Evolutionary conservation across 2,888 invertebrate species (phyloP).

Genomic region (Nysson spinosus): DNA sequence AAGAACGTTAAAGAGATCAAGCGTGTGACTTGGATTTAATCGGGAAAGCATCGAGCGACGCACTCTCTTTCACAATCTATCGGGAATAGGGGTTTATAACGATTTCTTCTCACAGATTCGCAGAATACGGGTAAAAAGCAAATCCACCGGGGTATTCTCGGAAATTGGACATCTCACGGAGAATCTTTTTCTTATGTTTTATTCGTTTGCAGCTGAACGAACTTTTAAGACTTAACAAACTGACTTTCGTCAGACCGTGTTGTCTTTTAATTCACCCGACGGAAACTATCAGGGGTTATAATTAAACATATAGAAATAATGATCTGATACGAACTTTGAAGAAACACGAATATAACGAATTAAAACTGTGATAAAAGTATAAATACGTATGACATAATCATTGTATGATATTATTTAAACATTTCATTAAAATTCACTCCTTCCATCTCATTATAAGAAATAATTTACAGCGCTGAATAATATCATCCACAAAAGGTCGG

Average conservation of each 20-base stretch:
- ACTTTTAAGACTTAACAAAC: background rate
- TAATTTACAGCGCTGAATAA: no score
- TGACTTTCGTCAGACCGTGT: background rate
- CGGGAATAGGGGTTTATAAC: conserved; percentile 7
- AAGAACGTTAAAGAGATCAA: background rate
- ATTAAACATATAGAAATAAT: no score
- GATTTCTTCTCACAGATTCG: conserved; percentile 13
- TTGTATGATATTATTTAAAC: no score
- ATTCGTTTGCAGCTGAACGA: conserved; percentile 2
- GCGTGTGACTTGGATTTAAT: conserved; percentile 17
- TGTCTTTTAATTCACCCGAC: no score
- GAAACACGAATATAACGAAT: no score
- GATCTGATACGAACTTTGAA: no score
- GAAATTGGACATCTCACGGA: conserved; percentile 1
- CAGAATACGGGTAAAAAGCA: conserved; percentile 1
- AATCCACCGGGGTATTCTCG: background rate
- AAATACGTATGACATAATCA: no score
- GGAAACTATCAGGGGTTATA: no score
- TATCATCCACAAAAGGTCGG: no score
- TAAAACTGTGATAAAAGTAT: no score
- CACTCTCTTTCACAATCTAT: conserved; percentile 12
- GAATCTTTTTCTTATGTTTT: conserved; percentile 2
- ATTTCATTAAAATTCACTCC: no score
- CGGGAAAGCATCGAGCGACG: conserved; percentile 5
- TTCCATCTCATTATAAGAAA: no score